Percentiles rank a stretch among this genome's conserved stretches.
These are phyloP conservation scores for Taenioides sp. DNA, from an alignment of 2,797 vertebrate genomes.

Conservation along the genomic window DNA sequence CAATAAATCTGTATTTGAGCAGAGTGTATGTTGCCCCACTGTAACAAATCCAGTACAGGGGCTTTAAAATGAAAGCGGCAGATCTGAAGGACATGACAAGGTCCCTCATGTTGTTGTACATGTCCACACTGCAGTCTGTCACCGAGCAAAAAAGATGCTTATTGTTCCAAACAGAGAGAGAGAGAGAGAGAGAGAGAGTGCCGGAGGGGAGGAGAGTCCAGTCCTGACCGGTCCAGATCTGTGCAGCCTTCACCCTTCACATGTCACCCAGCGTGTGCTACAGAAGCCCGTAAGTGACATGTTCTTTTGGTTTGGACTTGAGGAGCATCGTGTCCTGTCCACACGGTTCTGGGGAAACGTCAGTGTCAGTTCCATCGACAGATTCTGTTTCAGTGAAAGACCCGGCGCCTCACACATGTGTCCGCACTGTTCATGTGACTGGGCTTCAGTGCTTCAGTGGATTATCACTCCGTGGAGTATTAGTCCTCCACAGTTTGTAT, in stretches of 20 bases:
- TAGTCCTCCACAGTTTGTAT: no score
- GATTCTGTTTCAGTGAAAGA: neutral
- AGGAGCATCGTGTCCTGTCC: neutral
- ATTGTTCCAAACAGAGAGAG: conserved; percentile 1
- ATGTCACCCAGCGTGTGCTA: neutral
- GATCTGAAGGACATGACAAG: conserved; percentile 4
- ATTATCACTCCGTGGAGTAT: no score
- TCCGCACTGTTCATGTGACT: no score
- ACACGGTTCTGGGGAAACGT: neutral
- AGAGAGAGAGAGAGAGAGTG: neutral
- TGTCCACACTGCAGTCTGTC: neutral
- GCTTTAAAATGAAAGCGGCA: neutral
- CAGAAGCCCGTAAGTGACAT: neutral
- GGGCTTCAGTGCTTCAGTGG: no score
- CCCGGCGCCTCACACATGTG: no score
- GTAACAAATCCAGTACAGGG: no score
- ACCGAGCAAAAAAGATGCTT: neutral
- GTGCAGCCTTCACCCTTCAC: neutral
- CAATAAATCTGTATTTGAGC: no score
- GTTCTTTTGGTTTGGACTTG: neutral
- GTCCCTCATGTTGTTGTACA: neutral
- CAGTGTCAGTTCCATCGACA: neutral
- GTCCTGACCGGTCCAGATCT: neutral
- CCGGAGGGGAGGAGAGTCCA: neutral
- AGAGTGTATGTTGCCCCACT: no score